phyloP scores from a whole-genome alignment of 2,888 invertebrate genomes.

The Gryllus longicercus region DNA sequence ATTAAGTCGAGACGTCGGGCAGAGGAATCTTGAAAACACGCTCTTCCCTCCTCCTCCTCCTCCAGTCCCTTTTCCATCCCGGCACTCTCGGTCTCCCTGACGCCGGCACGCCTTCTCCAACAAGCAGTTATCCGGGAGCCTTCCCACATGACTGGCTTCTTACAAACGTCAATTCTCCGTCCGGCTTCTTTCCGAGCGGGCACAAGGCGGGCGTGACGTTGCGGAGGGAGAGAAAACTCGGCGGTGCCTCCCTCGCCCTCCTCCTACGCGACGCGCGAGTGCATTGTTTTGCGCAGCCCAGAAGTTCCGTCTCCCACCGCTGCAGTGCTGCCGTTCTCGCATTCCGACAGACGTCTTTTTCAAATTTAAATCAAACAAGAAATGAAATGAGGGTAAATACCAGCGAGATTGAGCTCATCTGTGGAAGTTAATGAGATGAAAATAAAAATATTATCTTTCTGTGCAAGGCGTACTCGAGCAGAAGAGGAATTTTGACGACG shows the following conservation, averaged over 20 bases:
- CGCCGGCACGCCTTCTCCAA: background rate
- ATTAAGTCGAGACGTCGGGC: slow-evolving; percentile 17
- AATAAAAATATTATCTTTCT: slow-evolving; percentile 8
- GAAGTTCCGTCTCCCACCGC: background rate
- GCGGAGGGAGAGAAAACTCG: background rate
- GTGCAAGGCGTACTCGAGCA: background rate
- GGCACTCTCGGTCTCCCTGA: background rate
- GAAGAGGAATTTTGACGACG: background rate
- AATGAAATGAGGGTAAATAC: slow-evolving; percentile 17
- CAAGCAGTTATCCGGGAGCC: slow-evolving; percentile 25
- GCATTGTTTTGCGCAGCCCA: slow-evolving; percentile 1
- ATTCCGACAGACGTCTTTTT: slow-evolving; percentile 10
- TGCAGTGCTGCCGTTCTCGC: background rate
- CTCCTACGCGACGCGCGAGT: background rate
- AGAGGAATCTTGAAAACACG: slow-evolving; percentile 17
- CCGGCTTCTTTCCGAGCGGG: background rate
- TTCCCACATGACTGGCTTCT: slow-evolving; percentile 33
- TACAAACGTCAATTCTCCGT: slow-evolving; percentile 36
- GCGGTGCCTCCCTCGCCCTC: background rate
- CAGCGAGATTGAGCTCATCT: background rate
- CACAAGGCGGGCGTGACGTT: background rate
- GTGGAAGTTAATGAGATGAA: slow-evolving; percentile 1
- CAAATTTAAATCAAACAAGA: slow-evolving; percentile 17
- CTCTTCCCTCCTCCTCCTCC: background rate
- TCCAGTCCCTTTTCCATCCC: too few relatives aligned